phyloP scores from a whole-genome alignment of 1,140 invertebrate species.

The Linepithema humile region DNA sequence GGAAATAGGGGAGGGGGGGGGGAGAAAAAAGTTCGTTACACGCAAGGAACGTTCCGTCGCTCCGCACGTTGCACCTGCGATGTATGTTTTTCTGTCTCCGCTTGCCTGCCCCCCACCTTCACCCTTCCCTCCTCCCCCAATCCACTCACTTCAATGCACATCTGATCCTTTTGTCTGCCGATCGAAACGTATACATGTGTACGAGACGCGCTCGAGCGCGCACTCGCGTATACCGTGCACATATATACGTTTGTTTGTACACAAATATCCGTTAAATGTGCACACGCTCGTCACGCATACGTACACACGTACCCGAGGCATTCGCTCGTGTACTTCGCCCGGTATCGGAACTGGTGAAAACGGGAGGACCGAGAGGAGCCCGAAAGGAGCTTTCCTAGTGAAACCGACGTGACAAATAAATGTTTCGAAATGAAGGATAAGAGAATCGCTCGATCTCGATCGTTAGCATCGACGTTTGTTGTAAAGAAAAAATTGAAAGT shows the following conservation, averaged over 20 bases:
- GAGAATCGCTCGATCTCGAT: too few species aligned
- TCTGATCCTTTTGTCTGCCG: conserved; percentile 52
- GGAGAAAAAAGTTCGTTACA: conserved; percentile 11
- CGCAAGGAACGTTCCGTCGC: not conserved
- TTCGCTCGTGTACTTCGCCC: conserved; percentile 4
- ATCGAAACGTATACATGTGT: not conserved
- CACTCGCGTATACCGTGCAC: not conserved
- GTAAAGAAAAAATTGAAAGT: not conserved
- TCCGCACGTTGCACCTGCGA: conserved; percentile 43
- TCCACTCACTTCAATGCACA: conserved; percentile 23
- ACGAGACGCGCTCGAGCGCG: not conserved
- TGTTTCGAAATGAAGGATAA: not conserved
- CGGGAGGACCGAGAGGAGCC: not conserved
- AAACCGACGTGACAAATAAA: not conserved
- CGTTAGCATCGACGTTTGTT: not conserved
- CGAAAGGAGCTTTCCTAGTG: not conserved
- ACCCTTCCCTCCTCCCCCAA: not conserved
- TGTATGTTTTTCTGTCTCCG: conserved; percentile 19
- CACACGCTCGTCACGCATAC: conserved; percentile 17
- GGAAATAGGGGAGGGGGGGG: too few species aligned
- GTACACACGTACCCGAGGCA: not conserved
- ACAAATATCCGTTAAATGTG: conserved; percentile 45
- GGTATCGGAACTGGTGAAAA: not conserved
- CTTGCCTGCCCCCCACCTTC: not conserved
- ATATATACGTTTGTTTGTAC: conserved; percentile 21